Evolutionary conservation across 2,113 vertebrate genomes (phyloP), one percentile per base, ranked within the genome.

Genomic region (Tragelaphus imberbis): DNA sequence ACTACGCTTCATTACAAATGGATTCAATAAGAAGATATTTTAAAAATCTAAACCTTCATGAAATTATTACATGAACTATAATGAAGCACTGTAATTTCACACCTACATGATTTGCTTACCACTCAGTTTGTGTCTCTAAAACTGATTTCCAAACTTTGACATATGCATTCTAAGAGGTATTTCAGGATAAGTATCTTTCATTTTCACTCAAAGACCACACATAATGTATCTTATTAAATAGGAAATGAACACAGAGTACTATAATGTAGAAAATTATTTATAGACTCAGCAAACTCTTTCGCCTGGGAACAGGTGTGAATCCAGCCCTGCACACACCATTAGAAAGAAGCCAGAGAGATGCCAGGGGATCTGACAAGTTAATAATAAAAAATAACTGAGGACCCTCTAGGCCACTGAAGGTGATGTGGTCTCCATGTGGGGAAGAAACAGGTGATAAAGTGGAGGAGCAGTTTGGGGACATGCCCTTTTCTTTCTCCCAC

Each of bases 1-100:
- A 40, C 2, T 91, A 25, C 49, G 97, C 92, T 97, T 96, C 84
- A 95, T 71, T 87, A 79, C 55, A 86, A 95, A 98, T 96, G 96
- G 55, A 94, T 97, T 65, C 96, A 97, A 92, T 58, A 80, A 89
- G 51, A 56, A 56, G 82, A 49, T 81, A 90, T 63, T 79, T 89
- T 15, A 79, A 88, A 92, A 95, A 88, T 65, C 17, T 81, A 77
- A 55, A 90, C 15, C 49, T 86, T 79, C 27, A 68, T n/a, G 82
- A 95, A 71, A 86, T 90, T n/a, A 79, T 56, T 80, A 28, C 0
- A 0, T 75, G 30, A 10, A 15, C 53, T 23, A 51, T 28, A 55
- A 63, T 10, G 65, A 71, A 84, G 21, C 25, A 1, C 12, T 23
- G n/a, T 53, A 36, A 71, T 63, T 85, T 90, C 56, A 53, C 11